Base-by-base conservation (phyloP, 2,797 vertebrate species). In the Ataeniobius toweri region DNA sequence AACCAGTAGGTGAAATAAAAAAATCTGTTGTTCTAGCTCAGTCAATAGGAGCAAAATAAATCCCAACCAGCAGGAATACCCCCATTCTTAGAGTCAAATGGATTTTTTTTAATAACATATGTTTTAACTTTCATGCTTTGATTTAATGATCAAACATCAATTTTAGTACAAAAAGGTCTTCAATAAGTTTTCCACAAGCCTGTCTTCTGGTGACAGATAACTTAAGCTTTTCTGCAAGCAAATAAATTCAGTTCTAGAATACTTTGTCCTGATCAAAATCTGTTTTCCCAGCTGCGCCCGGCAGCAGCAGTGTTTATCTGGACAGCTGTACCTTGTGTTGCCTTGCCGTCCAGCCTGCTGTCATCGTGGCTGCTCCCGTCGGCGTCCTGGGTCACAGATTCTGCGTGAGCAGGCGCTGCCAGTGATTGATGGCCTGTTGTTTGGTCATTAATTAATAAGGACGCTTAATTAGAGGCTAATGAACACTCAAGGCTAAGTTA, bases 341-440 rank as follows among this genome's bases (percentile, higher is more conserved):
- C 95, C 96, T 95, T 97, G 96, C 96, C 96, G 89, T 94, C 93
- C 93, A 90, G 87, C 87, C 91, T 88, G 91, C 76, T 90, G 91
- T 93, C 93, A 59, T 91, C 89, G 36, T 89, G 89, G 88, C 83
- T 88, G 87, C 86, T 97, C 95, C 95, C 96, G 91, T 99, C 97
- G 94, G 95, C 95, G 94, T 98, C 97, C 95, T 97, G 97, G 96
- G 96, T 97, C 96, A 97, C 94, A 89, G 97, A 95, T 85, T 99
- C 98, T 97, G 96, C 93, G 96, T 96, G 94, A 70, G 94, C 94
- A 96, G 94, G 86, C 93, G 92, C 87, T 63, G 89, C 95, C 90
- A 95, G 95, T 95, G 96, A 95, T 95, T 95, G 96, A 95, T 96
- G 93, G 85, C 89, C 96, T 89, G 89, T 67, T 88, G 83, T 89